These are phyloP conservation scores for Pseudomyrmex gracilis DNA, from an alignment of 1,140 invertebrate species.

Conservation along the genomic window DNA sequence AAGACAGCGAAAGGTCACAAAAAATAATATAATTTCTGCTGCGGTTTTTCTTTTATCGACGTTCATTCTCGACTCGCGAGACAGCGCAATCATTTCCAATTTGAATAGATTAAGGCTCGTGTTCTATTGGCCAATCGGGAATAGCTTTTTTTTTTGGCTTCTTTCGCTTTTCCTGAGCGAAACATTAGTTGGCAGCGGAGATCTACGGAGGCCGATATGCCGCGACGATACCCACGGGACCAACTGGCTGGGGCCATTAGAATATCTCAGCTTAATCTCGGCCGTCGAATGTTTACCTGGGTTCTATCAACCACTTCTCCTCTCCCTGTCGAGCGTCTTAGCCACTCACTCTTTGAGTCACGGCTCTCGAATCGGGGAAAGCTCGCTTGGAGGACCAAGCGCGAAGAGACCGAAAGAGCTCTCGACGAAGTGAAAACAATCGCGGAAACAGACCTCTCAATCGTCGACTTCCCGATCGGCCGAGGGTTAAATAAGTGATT, in stretches of 20 bases:
- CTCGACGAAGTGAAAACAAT: conserved; percentile 61
- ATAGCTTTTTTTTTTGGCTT: conserved; percentile 70
- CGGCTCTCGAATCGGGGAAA: conserved; percentile 9
- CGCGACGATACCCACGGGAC: conserved; percentile 80
- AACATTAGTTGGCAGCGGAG: conserved; percentile 73
- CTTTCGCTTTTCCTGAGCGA: conserved; percentile 65
- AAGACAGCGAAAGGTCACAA: neutral
- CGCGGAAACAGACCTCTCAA: conserved; percentile 34
- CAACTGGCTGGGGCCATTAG: conserved; percentile 79
- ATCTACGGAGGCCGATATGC: conserved; percentile 79
- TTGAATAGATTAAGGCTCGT: conserved; percentile 60
- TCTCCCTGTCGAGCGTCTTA: conserved; percentile 26
- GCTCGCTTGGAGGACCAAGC: neutral
- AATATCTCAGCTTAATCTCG: conserved; percentile 83
- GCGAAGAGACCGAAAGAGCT: conserved; percentile 48
- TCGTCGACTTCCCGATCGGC: conserved; percentile 44
- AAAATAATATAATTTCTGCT: conserved; percentile 2
- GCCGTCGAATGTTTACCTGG: conserved; percentile 79
- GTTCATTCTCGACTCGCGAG: conserved; percentile 26
- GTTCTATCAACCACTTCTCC: conserved; percentile 68
- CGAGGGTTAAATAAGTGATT: conserved; percentile 79
- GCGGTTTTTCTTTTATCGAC: conserved; percentile 13
- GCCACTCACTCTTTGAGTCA: conserved; percentile 34
- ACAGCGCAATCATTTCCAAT: conserved; percentile 54
- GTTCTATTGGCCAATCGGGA: conserved; percentile 76